Conservation (phyloP, 2,888 invertebrate genomes). For the Epinotia nisella region DNA sequence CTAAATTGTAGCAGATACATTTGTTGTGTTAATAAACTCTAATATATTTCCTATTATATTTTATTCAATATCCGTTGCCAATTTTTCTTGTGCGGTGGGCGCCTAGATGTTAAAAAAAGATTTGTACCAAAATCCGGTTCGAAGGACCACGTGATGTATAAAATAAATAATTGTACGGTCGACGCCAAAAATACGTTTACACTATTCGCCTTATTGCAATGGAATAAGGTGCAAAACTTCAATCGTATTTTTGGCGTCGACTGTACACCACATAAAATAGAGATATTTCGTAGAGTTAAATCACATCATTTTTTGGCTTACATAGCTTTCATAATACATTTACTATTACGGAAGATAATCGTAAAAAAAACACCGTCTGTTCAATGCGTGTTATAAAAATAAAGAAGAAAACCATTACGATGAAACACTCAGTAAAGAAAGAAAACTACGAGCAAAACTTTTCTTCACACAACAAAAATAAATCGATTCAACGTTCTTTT, state of each 20-base stretch:
- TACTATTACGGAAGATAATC: background rate
- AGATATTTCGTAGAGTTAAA: background rate
- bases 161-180: background rate
- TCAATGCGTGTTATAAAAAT: slow-evolving; percentile 1
- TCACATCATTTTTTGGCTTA: background rate
- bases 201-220: too few relatives aligned
- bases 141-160: background rate
- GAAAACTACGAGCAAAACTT: background rate
- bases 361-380: background rate
- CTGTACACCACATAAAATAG: background rate
- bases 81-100: too few relatives aligned
- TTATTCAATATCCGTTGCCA: too few relatives aligned
- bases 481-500: background rate
- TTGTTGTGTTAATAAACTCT: too few relatives aligned
- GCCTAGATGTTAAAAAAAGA: background rate
- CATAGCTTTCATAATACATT: background rate
- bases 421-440: background rate
- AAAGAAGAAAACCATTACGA: background rate
- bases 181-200: too few relatives aligned
- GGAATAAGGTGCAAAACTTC: too few relatives aligned
- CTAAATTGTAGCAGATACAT: too few relatives aligned
- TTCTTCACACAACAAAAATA: background rate
- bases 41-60: too few relatives aligned
- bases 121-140: background rate
- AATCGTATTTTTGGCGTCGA: too few relatives aligned